Evolutionary conservation across 1,140 invertebrate genomes (phyloP), one percentile per base, ranked within the genome.

Genomic region (Leptoteleia sp.): DNA sequence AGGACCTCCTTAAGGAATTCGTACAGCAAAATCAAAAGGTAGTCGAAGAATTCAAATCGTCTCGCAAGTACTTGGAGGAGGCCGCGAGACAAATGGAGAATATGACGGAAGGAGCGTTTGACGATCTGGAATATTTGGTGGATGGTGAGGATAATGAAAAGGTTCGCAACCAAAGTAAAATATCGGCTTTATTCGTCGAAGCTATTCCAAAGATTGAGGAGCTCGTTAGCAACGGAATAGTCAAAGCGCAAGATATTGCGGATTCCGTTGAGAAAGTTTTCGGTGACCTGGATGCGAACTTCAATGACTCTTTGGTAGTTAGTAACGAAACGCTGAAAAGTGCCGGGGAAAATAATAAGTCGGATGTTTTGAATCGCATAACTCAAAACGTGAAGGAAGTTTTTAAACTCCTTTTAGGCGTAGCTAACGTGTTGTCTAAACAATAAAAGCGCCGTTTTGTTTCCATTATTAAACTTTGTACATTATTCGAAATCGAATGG

Each of bases 321-420:
- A 16, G 54, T 7, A 37, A 54, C 13, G 29, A 79, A 7, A 25
- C 47, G 3, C 29, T 0, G 6, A 9, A 68, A 33, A 38, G 15
- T 16, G 35, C 7, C 31, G 25, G 5, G 0, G 25, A 78, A 40
- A 57, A 35, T 11, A 57, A 59, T 12, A 57, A 11, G 22, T 38
- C 35, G 1, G 68, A 79, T 22, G 22, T 77, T 50, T 81, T 85
- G 22, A 11, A 57, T 11, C 50, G 27, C 15, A 76, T 81, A 1
- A 62, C 82, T 22, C 59, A n/a, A 13, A 79, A 81, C 29, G 76
- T 85, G 3, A 83, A 80, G 38, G 85, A 82, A 31, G 79, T 88
- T 17, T 86, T 88, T 22, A 47, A 54, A n/a, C 25, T 88, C 4
- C 27, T 87, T 0, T 37, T 64, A 0, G 67, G 70, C 4, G 42